Percentiles rank a stretch among this genome's conserved stretches.
Conservation (phyloP, 2,888 invertebrate species). For the Vannuccia rotundouncinata region DNA sequence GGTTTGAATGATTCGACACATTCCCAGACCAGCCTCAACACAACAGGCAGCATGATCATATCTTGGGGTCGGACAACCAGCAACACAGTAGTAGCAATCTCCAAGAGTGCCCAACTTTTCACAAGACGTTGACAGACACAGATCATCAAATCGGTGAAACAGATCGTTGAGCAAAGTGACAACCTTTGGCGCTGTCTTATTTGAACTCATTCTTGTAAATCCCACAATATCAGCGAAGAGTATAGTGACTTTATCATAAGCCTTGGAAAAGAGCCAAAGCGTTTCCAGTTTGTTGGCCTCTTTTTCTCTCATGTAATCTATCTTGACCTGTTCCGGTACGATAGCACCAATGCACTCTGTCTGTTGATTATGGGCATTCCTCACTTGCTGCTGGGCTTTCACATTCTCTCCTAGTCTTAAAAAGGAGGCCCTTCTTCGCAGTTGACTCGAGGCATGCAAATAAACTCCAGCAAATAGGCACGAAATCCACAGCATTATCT, state of each 20-base stretch:
- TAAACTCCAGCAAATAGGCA: constrained; percentile 2
- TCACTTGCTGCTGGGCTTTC: constrained; percentile 4
- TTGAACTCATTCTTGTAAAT: constrained; percentile 92
- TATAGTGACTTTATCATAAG: constrained; percentile 83
- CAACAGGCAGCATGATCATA: constrained; percentile 87
- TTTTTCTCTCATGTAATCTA: constrained; percentile 26
- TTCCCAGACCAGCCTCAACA: constrained; percentile 88
- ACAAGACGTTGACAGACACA: constrained; percentile 79
- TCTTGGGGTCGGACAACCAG: constrained; percentile 85
- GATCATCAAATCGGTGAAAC: constrained; percentile 67
- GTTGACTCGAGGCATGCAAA: neutral
- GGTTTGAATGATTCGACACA: constrained; percentile 70
- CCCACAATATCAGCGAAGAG: constrained; percentile 95
- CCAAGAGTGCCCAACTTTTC: constrained; percentile 92
- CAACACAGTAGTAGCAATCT: constrained; percentile 78
- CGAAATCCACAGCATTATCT: constrained; percentile 18
- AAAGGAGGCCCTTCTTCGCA: constrained; percentile 26
- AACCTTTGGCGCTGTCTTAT: constrained; percentile 87
- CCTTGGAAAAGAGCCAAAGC: constrained; percentile 31
- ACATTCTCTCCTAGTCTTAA: constrained; percentile 31
- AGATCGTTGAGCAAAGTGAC: constrained; percentile 58
- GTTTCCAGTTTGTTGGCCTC: constrained; percentile 10
- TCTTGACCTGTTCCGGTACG: constrained; percentile 3
- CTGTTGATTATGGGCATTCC: neutral
- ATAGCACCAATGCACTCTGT: constrained; percentile 29